These are phyloP conservation scores for Sciurus niger DNA, from an alignment of 2,113 vertebrate genomes.

Conservation along the genomic window DNA sequence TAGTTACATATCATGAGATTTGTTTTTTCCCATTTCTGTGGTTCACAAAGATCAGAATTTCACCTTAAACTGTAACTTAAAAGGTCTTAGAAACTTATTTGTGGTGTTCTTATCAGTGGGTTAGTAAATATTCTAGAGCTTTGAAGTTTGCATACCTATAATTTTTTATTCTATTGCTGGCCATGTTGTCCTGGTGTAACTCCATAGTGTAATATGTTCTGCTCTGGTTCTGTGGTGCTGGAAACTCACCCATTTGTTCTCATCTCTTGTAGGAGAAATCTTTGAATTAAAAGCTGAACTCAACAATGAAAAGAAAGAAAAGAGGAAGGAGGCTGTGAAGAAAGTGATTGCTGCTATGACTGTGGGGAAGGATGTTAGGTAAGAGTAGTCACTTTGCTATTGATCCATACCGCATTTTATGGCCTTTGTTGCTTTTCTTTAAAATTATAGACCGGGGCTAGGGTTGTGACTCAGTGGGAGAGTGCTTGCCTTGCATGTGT, in stretches of 20 bases:
- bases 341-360: slow-evolving; percentile 99
- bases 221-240: background rate
- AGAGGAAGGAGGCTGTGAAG: slow-evolving; percentile 98
- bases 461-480: too few species aligned
- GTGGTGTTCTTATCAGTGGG: background rate
- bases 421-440: slow-evolving; percentile 86
- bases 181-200: background rate
- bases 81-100: background rate
- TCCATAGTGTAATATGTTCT: background rate
- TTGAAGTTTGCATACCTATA: background rate
- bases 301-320: slow-evolving; percentile 99
- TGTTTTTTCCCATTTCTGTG: background rate
- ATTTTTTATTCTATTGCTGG: slow-evolving; percentile 31
- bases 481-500: too few species aligned
- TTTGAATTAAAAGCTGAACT: slow-evolving; percentile 99
- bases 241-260: background rate
- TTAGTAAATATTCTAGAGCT: background rate
- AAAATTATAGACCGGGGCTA: background rate
- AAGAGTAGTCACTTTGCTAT: slow-evolving; percentile 62
- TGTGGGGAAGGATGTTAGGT: slow-evolving; percentile 99
- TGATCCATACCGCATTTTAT: background rate
- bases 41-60: slow-evolving; percentile 13
- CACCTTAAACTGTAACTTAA: background rate
- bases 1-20: background rate
- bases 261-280: slow-evolving; percentile 94